Evolutionary conservation across 2,888 invertebrate species (phyloP), one percentile per base, ranked within the genome.

Genomic region (Hemithea aestivaria): DNA sequence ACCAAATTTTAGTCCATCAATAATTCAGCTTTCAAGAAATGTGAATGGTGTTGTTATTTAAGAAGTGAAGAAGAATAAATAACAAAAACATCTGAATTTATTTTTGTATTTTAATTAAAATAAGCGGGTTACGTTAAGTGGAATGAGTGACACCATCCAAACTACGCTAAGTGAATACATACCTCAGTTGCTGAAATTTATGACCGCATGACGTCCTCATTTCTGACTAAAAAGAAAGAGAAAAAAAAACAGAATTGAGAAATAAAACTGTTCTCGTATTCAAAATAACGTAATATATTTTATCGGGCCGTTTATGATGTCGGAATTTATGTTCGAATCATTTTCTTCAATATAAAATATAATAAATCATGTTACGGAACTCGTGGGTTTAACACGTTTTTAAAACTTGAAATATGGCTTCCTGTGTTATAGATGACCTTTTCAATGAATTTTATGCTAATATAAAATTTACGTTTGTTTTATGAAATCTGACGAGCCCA

Each of bases 261-360:
- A 73, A 74, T 73, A 72, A 74, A 73, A 74, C 62, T 72, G 70
- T 72, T 69, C 63, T 65, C 66, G 62, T 67, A 67, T 76, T 73
- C 64, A 71, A 73, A 73, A 71, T 63, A 67, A 61, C 61, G 61
- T 65, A 58, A 64, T 67, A 68, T 69, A 70, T 70, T 73, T 72
- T 70, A 72, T 70, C 62, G 61, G 51, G 48, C 58, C 66, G 54
- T 75, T 72, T 67, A 71, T 69, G 66, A 70, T 63, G 66, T 62
- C 57, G 58, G 60, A 63, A 71, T 72, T 73, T 72, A 75, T 63
- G 62, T 53, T 52, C 51, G 56, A 62, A 66, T 68, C 62, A 66
- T 69, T 69, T 62, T 57, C 56, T 60, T 49, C 55, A 56, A 57
- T 61, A 64, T 64, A 68, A 66, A 65, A 66, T 63, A 65, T 58